Conservation (phyloP, 2,797 vertebrate species). For the Pelochelys cantorii region DNA sequence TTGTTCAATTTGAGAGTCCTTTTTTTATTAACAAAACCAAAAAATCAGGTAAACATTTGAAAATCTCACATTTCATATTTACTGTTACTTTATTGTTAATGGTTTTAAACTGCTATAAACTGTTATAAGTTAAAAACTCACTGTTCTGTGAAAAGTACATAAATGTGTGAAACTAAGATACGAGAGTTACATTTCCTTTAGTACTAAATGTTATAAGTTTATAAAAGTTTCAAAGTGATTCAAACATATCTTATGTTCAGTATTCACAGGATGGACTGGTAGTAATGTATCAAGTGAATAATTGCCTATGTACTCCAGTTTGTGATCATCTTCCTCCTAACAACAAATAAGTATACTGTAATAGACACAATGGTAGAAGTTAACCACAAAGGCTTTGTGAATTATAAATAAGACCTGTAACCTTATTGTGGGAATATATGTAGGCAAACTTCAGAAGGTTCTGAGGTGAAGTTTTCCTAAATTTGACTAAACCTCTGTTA, state of each 20-base stretch:
- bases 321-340: conserved; percentile 64
- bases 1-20: neutral
- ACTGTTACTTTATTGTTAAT: neutral
- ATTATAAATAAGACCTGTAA: conserved; percentile 73
- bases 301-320: conserved; percentile 54
- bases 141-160: conserved; percentile 7
- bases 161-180: conserved; percentile 21
- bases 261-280: conserved; percentile 61
- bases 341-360: conserved; percentile 70
- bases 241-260: conserved; percentile 60
- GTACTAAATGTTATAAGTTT: conserved; percentile 67
- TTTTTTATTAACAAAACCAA: conserved; percentile 59
- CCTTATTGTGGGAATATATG: conserved; percentile 55
- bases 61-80: neutral
- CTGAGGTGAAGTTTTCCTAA: conserved; percentile 29
- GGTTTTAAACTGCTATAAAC: neutral
- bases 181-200: conserved; percentile 43
- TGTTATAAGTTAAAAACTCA: conserved; percentile 12
- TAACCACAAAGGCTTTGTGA: conserved; percentile 55
- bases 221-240: conserved; percentile 69
- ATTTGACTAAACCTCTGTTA: conserved; percentile 46
- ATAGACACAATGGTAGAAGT: conserved; percentile 65
- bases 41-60: conserved; percentile 35
- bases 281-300: conserved; percentile 67
- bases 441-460: conserved; percentile 51